Base-by-base conservation (phyloP, 2,797 vertebrate genomes). In the Oreochromis grahami region DNA sequence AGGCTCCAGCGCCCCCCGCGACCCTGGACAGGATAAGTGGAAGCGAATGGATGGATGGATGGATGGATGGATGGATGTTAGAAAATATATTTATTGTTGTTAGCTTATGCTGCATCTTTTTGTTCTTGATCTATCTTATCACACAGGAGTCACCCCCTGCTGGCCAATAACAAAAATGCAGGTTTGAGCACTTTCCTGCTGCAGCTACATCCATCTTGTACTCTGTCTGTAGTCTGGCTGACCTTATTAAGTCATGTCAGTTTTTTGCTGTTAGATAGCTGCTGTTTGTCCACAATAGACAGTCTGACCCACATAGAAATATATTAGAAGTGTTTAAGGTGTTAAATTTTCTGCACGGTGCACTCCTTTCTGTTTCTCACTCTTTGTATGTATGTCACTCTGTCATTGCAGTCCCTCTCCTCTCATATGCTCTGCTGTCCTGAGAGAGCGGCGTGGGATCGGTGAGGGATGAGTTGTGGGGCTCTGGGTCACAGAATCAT, bases 391-490 rank as follows among this genome's bases (percentile, higher is more conserved):
- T 53, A 32, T 84, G 53, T 77, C 82, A 79, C 41, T 24, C n/a
- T 76, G 11, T 83, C 45, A 13, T 50, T 51, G 68, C 80, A 2
- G n/a, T 77, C 43, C 45, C 21, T 78, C n/a, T 80, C 80, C 41
- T 55, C 77, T 78, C 36, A 11, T 11, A 8, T 45, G 19, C 19
- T 68, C 19, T 63, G 24, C 53, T 1, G 60, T 81, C 82, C 65
- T 78, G 29, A 45, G 88, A 82, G 82, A 81, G 56, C n/a, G 36
- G 48, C 21, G 77, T 60, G 81, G 53, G 82, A 87, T 91, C 26
- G 3, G 70, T 79, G 79, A 89, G 55, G 86, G 91, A 91, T 88
- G 84, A 88, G 87, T 51, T 83, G 80, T 90, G 85, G 86, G 84
- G 81, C 80, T 86, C 70, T 87, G 88, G 79, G 88, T 86, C 86